phyloP scores from a whole-genome alignment of 23 tunicate genomes.

The Trididemnum nubilum region DNA sequence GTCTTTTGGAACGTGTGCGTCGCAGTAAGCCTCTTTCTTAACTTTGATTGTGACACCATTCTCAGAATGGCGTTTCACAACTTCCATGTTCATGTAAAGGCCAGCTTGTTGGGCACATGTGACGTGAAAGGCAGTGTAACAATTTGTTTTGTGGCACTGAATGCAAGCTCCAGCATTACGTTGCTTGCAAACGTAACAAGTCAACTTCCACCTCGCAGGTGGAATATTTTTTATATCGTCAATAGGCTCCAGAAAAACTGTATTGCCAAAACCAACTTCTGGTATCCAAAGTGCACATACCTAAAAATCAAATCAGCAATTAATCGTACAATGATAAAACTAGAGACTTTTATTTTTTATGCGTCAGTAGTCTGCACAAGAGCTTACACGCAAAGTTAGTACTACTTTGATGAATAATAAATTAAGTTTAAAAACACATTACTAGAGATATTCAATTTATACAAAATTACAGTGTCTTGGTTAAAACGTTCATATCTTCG shows the following conservation, averaged over 20 bases:
- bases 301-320: constrained; percentile 31
- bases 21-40: constrained; percentile 87
- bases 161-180: constrained; percentile 91
- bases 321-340: too few species aligned
- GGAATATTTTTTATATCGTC: constrained; percentile 89
- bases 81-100: constrained; percentile 95
- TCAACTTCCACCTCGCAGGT: constrained; percentile 82
- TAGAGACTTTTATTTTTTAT: too few species aligned
- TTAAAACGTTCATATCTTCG: too few species aligned
- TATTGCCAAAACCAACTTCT: constrained; percentile 89
- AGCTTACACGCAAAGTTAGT: too few species aligned
- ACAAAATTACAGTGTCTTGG: too few species aligned
- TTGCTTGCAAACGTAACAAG: constrained; percentile 94
- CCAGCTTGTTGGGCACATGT: constrained; percentile 98
- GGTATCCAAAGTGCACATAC: constrained; percentile 99
- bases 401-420: too few species aligned
- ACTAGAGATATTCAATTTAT: too few species aligned
- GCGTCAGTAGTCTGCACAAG: too few species aligned
- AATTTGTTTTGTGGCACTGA: constrained; percentile 86
- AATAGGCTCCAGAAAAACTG: constrained; percentile 96
- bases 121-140: constrained; percentile 98
- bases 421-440: too few species aligned
- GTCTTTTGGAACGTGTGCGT: constrained; percentile 80
- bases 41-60: constrained; percentile 86
- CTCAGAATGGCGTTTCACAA: constrained; percentile 52